A percentile compares a stretch with the other conserved stretches of the same genome.
phyloP scores from a whole-genome alignment of 1,140 invertebrate genomes.

The Drosophila hydei region DNA sequence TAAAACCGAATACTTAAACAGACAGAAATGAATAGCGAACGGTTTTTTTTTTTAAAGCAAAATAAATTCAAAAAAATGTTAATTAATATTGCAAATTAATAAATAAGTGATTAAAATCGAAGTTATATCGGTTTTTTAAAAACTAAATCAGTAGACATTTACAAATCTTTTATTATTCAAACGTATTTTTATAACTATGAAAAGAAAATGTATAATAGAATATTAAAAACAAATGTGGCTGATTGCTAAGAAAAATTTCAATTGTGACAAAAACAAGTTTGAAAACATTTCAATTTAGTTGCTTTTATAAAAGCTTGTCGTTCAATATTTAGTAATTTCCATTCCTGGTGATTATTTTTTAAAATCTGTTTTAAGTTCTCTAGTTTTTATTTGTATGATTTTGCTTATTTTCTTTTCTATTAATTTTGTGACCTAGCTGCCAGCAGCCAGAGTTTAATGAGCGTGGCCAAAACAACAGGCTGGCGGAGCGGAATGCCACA shows the following conservation, averaged over 20 bases:
- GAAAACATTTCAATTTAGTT: too few relatives aligned
- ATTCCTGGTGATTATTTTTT: constrained; percentile 7
- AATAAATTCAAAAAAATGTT: not conserved
- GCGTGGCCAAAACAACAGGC: constrained; percentile 54
- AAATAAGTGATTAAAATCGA: not conserved
- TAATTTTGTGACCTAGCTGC: constrained; percentile 41
- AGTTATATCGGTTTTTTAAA: not conserved
- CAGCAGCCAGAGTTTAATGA: constrained; percentile 55
- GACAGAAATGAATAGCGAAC: too few relatives aligned
- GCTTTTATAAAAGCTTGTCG: too few relatives aligned
- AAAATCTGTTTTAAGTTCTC: constrained; percentile 22
- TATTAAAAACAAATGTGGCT: too few relatives aligned
- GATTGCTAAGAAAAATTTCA: too few relatives aligned
- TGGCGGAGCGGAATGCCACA: constrained; percentile 59
- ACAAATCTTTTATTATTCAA: too few relatives aligned
- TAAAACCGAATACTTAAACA: not conserved
- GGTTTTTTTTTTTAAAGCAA: not conserved
- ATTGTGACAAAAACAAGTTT: too few relatives aligned
- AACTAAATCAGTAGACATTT: not conserved
- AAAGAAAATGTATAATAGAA: too few relatives aligned
- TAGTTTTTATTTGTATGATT: constrained; percentile 35
- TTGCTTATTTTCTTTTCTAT: constrained; percentile 47
- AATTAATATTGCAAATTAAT: not conserved
- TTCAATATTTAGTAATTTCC: constrained; percentile 28
- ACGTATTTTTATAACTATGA: not conserved